Evolutionary conservation across 2,113 vertebrate species (phyloP).

Genomic region (Grammomys surdaster): DNA sequence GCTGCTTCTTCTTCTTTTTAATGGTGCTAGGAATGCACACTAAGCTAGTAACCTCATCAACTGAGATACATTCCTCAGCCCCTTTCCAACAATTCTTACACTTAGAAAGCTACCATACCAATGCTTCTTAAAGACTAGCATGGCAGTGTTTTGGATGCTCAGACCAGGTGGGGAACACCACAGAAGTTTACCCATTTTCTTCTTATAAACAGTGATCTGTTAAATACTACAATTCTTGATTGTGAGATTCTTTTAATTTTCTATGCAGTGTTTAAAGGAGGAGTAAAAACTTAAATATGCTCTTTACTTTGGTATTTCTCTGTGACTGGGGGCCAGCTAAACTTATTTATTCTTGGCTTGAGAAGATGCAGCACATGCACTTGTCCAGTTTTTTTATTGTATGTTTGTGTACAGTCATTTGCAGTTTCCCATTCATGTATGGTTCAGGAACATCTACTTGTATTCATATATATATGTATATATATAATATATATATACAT

Average conservation of each 20-base stretch:
- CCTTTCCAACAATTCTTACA: background rate
- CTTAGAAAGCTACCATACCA: background rate
- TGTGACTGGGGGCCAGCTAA: conserved; percentile 57
- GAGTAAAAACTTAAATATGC: conserved; percentile 78
- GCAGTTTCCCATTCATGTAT: conserved; percentile 80
- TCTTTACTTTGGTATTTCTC: conserved; percentile 81
- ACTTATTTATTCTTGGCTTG: conserved; percentile 64
- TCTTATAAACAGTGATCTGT: background rate
- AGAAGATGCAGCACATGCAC: conserved; percentile 82
- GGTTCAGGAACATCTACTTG: conserved; percentile 76
- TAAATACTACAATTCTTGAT: background rate
- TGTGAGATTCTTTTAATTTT: background rate
- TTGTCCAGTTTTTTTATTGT: conserved; percentile 86
- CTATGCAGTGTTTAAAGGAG: conserved; percentile 71
- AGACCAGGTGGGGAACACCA: background rate
- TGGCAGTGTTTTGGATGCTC: rapidly evolving
- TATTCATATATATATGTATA: background rate
- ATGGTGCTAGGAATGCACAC: background rate
- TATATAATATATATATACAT: conserved; percentile 51
- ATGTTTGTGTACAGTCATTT: conserved; percentile 82
- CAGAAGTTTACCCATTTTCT: background rate
- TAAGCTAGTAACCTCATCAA: background rate
- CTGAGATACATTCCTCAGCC: background rate
- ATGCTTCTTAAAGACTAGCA: background rate
- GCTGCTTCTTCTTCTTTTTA: background rate